Base-by-base conservation (phyloP, 2,113 vertebrate species). In the Cavia aperea region DNA sequence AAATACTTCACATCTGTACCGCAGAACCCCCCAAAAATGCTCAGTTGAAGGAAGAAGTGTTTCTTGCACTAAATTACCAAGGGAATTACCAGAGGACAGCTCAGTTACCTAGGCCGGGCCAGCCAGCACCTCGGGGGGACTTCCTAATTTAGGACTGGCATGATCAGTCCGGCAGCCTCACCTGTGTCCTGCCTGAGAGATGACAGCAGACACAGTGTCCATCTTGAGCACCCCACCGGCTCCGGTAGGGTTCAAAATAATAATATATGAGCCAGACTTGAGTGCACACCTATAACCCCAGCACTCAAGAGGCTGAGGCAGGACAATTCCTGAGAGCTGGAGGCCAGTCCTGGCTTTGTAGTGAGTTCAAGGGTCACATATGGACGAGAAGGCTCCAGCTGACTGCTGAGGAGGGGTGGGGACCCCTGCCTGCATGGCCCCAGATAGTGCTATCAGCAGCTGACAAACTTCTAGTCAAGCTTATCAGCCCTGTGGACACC, bases 41-140 rank as follows among this genome's bases (percentile, higher is more conserved):
- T 88, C 90, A 95, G 94, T 93, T 95, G 85, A 95, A 97, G 92
- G 95, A 96, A 96, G 95, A 95, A 95, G 95, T 96, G 89, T 82
- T 85, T 85, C 87, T 95, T 73, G 93, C 62, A n/a, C 89, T 92
- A 89, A 95, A 95, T 95, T 96, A 66, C 73, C 83, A 39, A 77
- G 81, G 56, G 93, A 91, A 96, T 94, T 92, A 93, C 51, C 78
- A 36, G 73, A 96, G 77, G 46, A 46, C 72, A 51, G 66, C 51
- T 96, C 91, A 33, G 78, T 84, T 91, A 96, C 92, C 94, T 70
- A 56, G 68, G 8, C 43, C 43, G 89, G 49, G 56, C 49, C 29
- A 73, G 81, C 82, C 51, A 51, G 77, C 72, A 12, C 21, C 16
- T 2, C 19, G 49, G 46, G 51, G 46, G 4, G 93, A 81, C 39